A percentile compares a stretch with the other conserved stretches of the same genome.
These are phyloP conservation scores for Cybosia mesomella DNA, from an alignment of 2,888 invertebrate species.

Conservation along the genomic window DNA sequence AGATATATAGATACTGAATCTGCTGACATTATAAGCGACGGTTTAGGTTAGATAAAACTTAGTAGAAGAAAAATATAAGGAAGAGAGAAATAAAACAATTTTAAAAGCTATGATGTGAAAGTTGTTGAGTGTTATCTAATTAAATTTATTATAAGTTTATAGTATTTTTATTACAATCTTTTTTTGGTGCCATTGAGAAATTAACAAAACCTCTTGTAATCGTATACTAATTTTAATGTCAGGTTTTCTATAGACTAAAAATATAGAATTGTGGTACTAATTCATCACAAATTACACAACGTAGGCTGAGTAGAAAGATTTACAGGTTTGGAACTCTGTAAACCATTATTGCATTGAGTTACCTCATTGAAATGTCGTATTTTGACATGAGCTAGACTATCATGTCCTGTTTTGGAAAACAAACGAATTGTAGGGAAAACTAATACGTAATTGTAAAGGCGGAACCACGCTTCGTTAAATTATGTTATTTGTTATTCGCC, in stretches of 20 bases:
- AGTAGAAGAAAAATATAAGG: not conserved
- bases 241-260: not conserved
- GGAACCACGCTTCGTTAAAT: not conserved
- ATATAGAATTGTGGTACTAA: not conserved
- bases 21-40: conserved; percentile 4
- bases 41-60: not conserved
- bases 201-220: not conserved
- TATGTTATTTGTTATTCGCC: not conserved
- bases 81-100: not conserved
- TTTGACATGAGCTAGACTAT: not conserved
- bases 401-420: not conserved
- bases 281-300: not conserved
- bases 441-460: not conserved
- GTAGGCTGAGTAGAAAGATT: not conserved
- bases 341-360: not conserved
- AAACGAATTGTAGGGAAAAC: not conserved
- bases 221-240: not conserved
- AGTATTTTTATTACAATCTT: not conserved
- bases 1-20: not conserved
- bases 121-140: not conserved
- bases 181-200: not conserved
- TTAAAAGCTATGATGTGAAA: not conserved
- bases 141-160: not conserved
- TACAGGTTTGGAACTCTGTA: not conserved
- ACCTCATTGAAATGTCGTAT: not conserved